Evolutionary conservation across 2,797 vertebrate species (phyloP).

Genomic region (Erethizon dorsatum): DNA sequence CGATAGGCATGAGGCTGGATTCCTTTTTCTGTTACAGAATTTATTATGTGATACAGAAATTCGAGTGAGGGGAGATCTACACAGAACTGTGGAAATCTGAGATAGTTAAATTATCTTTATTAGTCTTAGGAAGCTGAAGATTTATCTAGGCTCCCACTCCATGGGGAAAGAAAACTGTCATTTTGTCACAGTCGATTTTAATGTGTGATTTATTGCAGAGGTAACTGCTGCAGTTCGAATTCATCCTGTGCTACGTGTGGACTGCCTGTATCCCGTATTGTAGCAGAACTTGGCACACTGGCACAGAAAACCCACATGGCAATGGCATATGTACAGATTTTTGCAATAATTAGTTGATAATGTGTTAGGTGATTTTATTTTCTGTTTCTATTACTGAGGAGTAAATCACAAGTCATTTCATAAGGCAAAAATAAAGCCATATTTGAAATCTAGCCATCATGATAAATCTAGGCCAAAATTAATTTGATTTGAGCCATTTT

Average conservation of each 20-base stretch:
- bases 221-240: not conserved
- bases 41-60: slow-evolving; percentile 12
- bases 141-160: not conserved
- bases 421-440: slow-evolving; percentile 51
- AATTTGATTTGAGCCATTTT: slow-evolving; percentile 1
- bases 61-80: not conserved
- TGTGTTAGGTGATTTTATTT: slow-evolving; percentile 35
- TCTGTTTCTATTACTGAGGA: not conserved
- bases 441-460: slow-evolving; percentile 1
- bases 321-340: not conserved
- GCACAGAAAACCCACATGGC: slow-evolving; percentile 39
- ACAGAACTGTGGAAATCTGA: not conserved
- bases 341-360: slow-evolving; percentile 19
- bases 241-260: not conserved
- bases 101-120: not conserved
- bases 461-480: slow-evolving; percentile 17
- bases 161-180: slow-evolving; percentile 43
- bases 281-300: not conserved
- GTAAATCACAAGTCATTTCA: not conserved
- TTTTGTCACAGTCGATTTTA: slow-evolving; percentile 10
- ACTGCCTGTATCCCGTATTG: not conserved
- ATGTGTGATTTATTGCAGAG: not conserved
- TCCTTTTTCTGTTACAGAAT: slow-evolving; percentile 37
- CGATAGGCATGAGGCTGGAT: not conserved
- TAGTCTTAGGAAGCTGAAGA: not conserved